phyloP scores from a whole-genome alignment of 2,888 invertebrate species.

The Portevinia maculata region DNA sequence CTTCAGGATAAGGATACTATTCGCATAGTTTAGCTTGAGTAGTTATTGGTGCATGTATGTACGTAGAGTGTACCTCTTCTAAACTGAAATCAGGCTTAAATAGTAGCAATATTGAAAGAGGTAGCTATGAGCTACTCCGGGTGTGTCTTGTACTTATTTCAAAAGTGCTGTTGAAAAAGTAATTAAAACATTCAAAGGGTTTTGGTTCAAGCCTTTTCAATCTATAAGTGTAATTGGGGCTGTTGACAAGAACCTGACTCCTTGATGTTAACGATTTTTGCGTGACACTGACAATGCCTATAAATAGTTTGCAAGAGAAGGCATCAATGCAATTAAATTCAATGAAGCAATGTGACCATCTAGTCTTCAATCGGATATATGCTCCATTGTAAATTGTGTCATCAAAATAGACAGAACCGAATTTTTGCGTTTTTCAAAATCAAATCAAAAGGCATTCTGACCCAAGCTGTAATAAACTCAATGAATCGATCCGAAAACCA shows the following conservation, averaged over 20 bases:
- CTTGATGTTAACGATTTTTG: background rate
- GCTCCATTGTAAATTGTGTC: conserved; percentile 5
- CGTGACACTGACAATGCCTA: background rate
- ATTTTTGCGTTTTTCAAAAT: background rate
- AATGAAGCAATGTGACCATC: conserved; percentile 8
- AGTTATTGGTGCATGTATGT: too few relatives aligned
- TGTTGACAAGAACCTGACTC: background rate
- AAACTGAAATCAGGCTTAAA: conserved; percentile 12
- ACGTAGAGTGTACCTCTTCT: conserved; percentile 10
- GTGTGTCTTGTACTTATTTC: conserved; percentile 6
- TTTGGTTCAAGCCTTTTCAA: background rate
- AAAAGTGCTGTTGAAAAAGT: background rate
- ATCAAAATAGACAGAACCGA: background rate
- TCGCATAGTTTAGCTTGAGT: too few relatives aligned
- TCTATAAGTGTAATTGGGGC: background rate
- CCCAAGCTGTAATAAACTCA: conserved; percentile 6
- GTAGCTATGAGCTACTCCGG: background rate
- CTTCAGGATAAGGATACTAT: conserved; percentile 9
- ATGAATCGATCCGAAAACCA: conserved; percentile 21
- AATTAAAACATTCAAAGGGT: conserved; percentile 20
- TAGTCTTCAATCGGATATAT: background rate
- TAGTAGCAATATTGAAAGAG: conserved; percentile 5
- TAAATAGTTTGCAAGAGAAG: background rate
- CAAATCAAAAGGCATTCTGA: conserved; percentile 9
- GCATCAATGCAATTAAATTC: background rate